Base-by-base conservation (phyloP, 2,113 vertebrate species). In the Oryzias javanicus region DNA sequence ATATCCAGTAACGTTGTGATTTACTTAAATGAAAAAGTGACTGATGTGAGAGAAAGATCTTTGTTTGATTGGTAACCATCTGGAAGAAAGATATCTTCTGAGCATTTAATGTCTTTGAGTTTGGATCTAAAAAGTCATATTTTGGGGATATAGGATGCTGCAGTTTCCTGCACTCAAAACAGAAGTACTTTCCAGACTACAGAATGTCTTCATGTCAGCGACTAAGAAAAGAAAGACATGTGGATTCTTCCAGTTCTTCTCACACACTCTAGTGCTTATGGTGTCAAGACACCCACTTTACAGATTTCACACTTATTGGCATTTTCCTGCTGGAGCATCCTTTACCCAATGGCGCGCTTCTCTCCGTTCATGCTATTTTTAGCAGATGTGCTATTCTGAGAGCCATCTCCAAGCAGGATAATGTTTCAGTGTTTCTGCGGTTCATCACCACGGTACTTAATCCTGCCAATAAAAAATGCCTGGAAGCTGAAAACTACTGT, bases 401-500 rank as follows among this genome's bases (percentile, higher is more conserved):
- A 65, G 73, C 66, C 58, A 50, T 65, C 72, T 68, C 41, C 27
- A 40, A 18, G 29, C 67, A 45, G 75, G 74, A 80, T 79, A 77
- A 78, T 55, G 12, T 41, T 20, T 55, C 46, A 67, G 58, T 69
- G 52, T 58, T 24, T 46, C 13, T 52, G 68, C 51, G 29, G 58
- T 64, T 77, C 29, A 48, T 81, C 73, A 55, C 64, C 42, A 58
- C 48, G 62, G 60, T 61, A 67, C 84, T 81, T 82, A 75, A 57
- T 60, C 70, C 60, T 79, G 69, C 54, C 61, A 55, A 59, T 70
- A 58, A 63, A 77, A 85, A 73, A 82, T 70, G 80, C 74, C 72
- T 75, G 72, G 62, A 79, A 67, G 54, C 46, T 58, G 25, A 54
- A 71, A 76, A 86, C 75, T 75, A 81, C 35, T 35, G 35, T 35